These are phyloP conservation scores for Pseudobourletiella spinata DNA, from an alignment of 1,140 invertebrate species.

Conservation along the genomic window DNA sequence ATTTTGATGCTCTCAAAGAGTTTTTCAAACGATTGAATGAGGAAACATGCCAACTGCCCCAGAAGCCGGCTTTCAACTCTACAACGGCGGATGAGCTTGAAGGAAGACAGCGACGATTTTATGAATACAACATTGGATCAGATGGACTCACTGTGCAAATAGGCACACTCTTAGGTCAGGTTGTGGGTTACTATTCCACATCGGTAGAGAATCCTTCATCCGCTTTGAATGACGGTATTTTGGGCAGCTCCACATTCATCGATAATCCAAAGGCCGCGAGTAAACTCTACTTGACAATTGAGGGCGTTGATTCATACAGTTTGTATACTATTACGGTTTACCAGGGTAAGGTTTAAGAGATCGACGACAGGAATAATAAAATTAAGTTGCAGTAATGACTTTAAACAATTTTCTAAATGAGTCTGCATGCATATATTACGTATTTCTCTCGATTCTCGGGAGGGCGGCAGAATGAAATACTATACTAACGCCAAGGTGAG, in stretches of 20 bases:
- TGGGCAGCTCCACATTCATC: neutral
- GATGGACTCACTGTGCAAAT: constrained; percentile 4
- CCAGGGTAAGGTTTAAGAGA: too few species aligned
- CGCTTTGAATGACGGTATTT: constrained; percentile 4
- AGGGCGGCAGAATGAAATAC: too few species aligned
- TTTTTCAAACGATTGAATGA: constrained; percentile 2
- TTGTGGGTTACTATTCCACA: constrained; percentile 1
- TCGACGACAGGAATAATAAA: too few species aligned
- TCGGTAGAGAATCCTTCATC: neutral
- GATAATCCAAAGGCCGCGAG: neutral
- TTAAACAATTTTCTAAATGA: too few species aligned
- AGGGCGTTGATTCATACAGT: neutral
- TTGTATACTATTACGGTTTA: neutral
- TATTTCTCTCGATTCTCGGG: too few species aligned
- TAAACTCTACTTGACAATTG: neutral
- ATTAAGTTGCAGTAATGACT: too few species aligned
- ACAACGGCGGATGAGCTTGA: neutral
- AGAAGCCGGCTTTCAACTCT: neutral
- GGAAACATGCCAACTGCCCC: constrained; percentile 7
- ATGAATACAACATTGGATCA: neutral
- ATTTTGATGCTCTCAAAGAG: constrained; percentile 12
- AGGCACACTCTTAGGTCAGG: neutral
- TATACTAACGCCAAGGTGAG: too few species aligned
- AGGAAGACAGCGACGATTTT: constrained; percentile 2
- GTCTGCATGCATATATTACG: too few species aligned